Evolutionary conservation across 2,113 vertebrate species (phyloP).

Genomic region (Channa maculata): DNA sequence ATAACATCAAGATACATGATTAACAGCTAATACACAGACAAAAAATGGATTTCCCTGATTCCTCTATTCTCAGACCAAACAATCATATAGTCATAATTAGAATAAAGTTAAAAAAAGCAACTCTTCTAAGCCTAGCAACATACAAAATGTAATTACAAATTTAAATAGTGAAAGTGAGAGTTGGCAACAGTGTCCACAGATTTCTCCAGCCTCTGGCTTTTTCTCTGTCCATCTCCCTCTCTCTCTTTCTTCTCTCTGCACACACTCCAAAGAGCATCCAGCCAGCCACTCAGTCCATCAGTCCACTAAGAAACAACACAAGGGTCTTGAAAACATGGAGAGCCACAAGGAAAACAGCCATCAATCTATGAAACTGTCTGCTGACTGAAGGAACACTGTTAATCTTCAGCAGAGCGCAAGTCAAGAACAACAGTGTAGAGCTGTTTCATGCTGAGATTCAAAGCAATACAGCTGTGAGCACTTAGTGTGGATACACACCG

Average conservation of each 20-base stretch:
- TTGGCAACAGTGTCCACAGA: slow-evolving; percentile 17
- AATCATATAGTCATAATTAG: no score
- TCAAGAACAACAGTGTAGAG: slow-evolving; percentile 61
- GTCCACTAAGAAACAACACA: slow-evolving; percentile 46
- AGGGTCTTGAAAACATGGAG: slow-evolving; percentile 54
- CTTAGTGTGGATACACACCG: slow-evolving; percentile 35
- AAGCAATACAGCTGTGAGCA: slow-evolving; percentile 55
- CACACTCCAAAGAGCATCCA: slow-evolving; percentile 25
- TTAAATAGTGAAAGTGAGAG: background rate
- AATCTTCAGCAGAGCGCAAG: slow-evolving; percentile 46
- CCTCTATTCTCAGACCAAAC: no score
- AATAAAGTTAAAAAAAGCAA: no score
- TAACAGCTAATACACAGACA: no score
- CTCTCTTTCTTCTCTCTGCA: background rate
- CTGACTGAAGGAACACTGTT: slow-evolving; percentile 50
- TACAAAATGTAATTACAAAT: no score
- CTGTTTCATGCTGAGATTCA: slow-evolving; percentile 44
- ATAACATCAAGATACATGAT: no score
- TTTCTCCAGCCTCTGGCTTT: background rate
- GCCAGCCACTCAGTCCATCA: slow-evolving; percentile 28
- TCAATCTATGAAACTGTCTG: slow-evolving; percentile 64
- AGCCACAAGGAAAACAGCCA: slow-evolving; percentile 67
- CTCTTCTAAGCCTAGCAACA: no score
- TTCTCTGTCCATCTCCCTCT: background rate
- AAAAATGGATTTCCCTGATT: no score